Percentiles rank a stretch among this genome's conserved stretches.
Conservation (phyloP, 2,113 vertebrate species). For the Martes martes region DNA sequence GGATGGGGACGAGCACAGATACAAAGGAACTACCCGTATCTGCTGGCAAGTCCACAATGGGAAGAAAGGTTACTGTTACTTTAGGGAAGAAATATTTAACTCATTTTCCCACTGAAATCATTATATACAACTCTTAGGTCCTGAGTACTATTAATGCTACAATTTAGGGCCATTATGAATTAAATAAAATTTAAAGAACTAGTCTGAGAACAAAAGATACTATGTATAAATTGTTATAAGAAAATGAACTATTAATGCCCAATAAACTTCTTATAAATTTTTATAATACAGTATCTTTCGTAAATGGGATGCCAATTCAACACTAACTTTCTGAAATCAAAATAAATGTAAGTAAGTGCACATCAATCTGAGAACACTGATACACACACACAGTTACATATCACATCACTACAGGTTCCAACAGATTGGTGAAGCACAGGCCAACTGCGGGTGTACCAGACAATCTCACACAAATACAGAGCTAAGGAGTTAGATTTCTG, state of each 20-base stretch:
- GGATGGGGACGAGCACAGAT: neutral
- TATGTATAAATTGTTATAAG: neutral
- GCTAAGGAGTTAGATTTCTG: neutral
- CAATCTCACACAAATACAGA: neutral
- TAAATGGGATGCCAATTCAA: neutral
- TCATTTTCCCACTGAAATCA: neutral
- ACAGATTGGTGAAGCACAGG: neutral
- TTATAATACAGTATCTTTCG: neutral
- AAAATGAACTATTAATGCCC: conserved; percentile 5
- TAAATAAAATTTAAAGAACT: neutral
- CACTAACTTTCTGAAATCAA: conserved; percentile 19
- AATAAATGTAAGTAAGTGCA: neutral
- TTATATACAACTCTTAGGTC: neutral
- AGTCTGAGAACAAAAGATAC: neutral
- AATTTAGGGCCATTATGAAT: neutral
- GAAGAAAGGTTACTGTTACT: neutral
- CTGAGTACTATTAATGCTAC: neutral
- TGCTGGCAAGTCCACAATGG: neutral
- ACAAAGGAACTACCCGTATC: neutral
- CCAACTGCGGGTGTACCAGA: neutral
- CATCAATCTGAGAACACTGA: neutral
- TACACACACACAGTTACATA: neutral
- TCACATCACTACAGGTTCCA: neutral
- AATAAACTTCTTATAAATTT: neutral
- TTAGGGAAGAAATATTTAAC: neutral